These are phyloP conservation scores for Syngnathus typhle DNA, from an alignment of 2,113 vertebrate species.

Conservation along the genomic window DNA sequence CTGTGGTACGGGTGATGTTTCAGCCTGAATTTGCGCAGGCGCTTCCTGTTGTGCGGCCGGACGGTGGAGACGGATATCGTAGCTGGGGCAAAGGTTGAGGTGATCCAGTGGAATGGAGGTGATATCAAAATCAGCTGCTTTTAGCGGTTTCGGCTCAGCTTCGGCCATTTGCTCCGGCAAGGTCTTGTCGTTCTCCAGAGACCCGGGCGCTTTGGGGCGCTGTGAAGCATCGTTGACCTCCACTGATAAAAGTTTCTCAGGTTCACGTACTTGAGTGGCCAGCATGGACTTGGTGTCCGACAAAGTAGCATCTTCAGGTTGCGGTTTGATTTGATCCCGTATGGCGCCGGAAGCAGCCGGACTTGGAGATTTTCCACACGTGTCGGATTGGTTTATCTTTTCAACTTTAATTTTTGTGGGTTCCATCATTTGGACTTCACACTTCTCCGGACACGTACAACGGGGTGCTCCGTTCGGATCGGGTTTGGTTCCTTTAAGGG, in stretches of 20 bases:
- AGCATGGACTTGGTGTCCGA: slow-evolving; percentile 8
- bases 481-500: slow-evolving; percentile 23
- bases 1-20: slow-evolving; percentile 7
- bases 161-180: neutral
- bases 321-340: slow-evolving; percentile 27
- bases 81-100: slow-evolving; percentile 51
- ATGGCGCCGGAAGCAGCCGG: slow-evolving; percentile 8
- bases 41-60: slow-evolving; percentile 3
- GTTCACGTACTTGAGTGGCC: slow-evolving; percentile 47
- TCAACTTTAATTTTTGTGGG: slow-evolving; percentile 53
- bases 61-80: slow-evolving; percentile 33
- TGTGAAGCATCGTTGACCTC: slow-evolving; percentile 11
- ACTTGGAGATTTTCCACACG: slow-evolving; percentile 2
- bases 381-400: slow-evolving; percentile 30
- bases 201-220: slow-evolving; percentile 10
- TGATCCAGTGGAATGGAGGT: slow-evolving; percentile 59
- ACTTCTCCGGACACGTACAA: neutral
- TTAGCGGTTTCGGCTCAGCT: slow-evolving; percentile 5
- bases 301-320: slow-evolving; percentile 20
- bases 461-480: slow-evolving; percentile 15
- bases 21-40: slow-evolving; percentile 7
- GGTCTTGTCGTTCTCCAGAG: neutral
- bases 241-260: slow-evolving; percentile 20
- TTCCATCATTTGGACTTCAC: slow-evolving; percentile 11
- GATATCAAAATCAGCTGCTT: slow-evolving; percentile 21